These are phyloP conservation scores for Lepidotrigona ventralis DNA, from an alignment of 1,140 invertebrate species.

Conservation along the genomic window DNA sequence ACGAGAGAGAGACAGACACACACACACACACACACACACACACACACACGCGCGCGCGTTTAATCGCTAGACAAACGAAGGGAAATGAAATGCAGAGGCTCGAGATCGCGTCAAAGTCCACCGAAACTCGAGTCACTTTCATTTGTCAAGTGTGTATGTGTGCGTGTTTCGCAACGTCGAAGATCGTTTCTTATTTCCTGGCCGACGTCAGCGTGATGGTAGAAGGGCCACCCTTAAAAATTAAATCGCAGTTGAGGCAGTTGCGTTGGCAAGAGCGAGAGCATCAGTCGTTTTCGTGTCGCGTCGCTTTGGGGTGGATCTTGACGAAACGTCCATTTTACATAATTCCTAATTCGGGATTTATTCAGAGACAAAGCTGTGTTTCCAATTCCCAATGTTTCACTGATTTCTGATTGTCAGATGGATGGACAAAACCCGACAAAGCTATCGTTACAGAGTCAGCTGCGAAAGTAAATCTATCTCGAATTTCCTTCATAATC, in stretches of 20 bases:
- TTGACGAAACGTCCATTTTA: too few species aligned
- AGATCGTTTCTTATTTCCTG: conserved; percentile 20
- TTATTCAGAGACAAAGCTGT: too few species aligned
- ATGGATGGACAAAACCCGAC: too few species aligned
- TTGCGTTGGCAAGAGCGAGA: conserved; percentile 44
- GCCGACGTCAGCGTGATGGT: conserved; percentile 31
- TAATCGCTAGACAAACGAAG: conserved; percentile 21
- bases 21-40: conserved; percentile 13
- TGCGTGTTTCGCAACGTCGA: conserved; percentile 50
- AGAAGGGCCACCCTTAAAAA: conserved; percentile 37
- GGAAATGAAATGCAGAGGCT: conserved; percentile 7
- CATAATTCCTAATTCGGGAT: too few species aligned
- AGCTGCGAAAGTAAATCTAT: too few species aligned
- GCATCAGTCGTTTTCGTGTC: conserved; percentile 34
- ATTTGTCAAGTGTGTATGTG: conserved; percentile 33
- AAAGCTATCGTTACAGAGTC: too few species aligned
- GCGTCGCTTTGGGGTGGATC: not conserved
- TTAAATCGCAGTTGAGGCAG: conserved; percentile 44
- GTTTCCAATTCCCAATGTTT: too few species aligned
- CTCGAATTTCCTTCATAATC: not conserved
- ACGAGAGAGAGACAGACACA: not conserved
- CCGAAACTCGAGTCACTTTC: conserved; percentile 52
- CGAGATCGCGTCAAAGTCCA: conserved; percentile 49
- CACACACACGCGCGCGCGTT: conserved; percentile 3
- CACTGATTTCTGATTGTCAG: too few species aligned